These are phyloP conservation scores for Perdita meconis DNA, from an alignment of 2,888 invertebrate genomes.

Conservation along the genomic window DNA sequence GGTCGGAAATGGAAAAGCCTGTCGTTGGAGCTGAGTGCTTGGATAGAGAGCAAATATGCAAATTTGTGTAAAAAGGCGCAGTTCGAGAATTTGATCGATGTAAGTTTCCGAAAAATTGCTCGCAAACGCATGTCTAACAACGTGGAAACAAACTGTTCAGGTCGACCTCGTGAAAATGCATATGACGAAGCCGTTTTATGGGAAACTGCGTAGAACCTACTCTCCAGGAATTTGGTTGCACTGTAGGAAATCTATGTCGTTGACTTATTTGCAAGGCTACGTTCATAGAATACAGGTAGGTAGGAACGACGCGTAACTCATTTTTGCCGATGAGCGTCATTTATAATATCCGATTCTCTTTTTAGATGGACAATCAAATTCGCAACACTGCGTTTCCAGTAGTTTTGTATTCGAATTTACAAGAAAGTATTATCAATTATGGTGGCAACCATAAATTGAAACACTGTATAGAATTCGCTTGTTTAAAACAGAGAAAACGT, in stretches of 20 bases:
- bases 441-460: constrained; percentile 75
- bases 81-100: constrained; percentile 90
- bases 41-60: constrained; percentile 92
- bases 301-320: too few relatives aligned
- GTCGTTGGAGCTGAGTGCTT: constrained; percentile 90
- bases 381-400: constrained; percentile 89
- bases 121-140: not conserved
- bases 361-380: constrained; percentile 91
- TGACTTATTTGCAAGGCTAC: constrained; percentile 88
- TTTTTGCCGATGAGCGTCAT: too few relatives aligned
- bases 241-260: constrained; percentile 88
- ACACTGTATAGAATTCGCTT: constrained; percentile 78
- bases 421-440: constrained; percentile 73
- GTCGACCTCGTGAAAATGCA: constrained; percentile 94
- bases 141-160: constrained; percentile 82
- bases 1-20: constrained; percentile 92
- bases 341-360: constrained; percentile 67
- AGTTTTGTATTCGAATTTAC: constrained; percentile 87
- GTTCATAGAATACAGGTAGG: constrained; percentile 88
- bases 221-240: constrained; percentile 91
- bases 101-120: constrained; percentile 70
- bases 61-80: constrained; percentile 89
- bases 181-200: constrained; percentile 94
- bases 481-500: constrained; percentile 77
- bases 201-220: constrained; percentile 90